Conservation (phyloP, 2,113 vertebrate genomes). For the Bos taurus region ARS-UCD2.0 NC_037346.1:10932001-10932500, state of each 20-base stretch:
- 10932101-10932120: constrained; percentile 8
- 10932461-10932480: neutral
- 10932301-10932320: neutral
- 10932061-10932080: neutral
- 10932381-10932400: neutral
- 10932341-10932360: neutral
- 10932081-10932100: neutral
- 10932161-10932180: neutral
- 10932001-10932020: neutral
- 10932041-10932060: constrained; percentile 32
- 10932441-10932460: neutral
- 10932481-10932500: neutral
- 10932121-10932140: neutral
- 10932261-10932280: constrained; percentile 6
- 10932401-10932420: constrained; percentile 12
- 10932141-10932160: neutral
- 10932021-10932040: neutral
- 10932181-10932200: neutral
- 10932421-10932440: constrained; percentile 27
- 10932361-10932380: neutral
- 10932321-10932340: neutral
- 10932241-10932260: neutral
- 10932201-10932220: neutral
- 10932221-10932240: constrained; percentile 25
- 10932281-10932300: constrained; percentile 16